Conservation (phyloP, 2,113 vertebrate species). For the Laterallus jamaicensis region DNA sequence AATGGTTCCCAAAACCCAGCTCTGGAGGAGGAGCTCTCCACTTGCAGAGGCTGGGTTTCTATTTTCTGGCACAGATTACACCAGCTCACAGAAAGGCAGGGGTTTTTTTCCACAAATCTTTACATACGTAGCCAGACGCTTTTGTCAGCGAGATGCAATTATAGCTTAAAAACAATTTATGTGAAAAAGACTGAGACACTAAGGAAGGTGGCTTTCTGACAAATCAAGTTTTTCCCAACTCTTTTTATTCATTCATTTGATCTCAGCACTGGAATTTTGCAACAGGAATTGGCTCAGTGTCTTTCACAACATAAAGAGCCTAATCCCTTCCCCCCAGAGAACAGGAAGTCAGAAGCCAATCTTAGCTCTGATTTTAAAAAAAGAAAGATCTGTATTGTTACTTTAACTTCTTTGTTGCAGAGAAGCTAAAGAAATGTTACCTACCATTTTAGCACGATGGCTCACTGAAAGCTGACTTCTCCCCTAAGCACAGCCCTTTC, state of each 20-base stretch:
- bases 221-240: not conserved
- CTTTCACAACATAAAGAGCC: slow-evolving; percentile 36
- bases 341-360: slow-evolving; percentile 51
- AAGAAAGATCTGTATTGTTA: not conserved
- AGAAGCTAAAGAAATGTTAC: not conserved
- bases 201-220: slow-evolving; percentile 16
- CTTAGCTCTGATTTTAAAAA: slow-evolving; percentile 10
- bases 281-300: not conserved
- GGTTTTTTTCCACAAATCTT: slow-evolving; percentile 14
- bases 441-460: not conserved
- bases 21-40: slow-evolving; percentile 31
- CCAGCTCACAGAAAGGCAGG: slow-evolving; percentile 1
- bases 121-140: slow-evolving; percentile 40
- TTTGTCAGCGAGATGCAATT: slow-evolving; percentile 37
- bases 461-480: not conserved
- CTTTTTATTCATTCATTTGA: slow-evolving; percentile 20
- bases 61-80: slow-evolving; percentile 43
- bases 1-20: not conserved
- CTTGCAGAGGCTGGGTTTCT: slow-evolving; percentile 4
- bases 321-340: slow-evolving; percentile 25
- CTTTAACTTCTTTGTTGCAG: slow-evolving; percentile 24
- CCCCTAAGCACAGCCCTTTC: not conserved
- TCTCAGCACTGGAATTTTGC: slow-evolving; percentile 26
- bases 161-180: slow-evolving; percentile 20
- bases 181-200: not conserved